Percentiles rank a stretch among this genome's conserved stretches.
These are phyloP conservation scores for Temnothorax rugatulus DNA, from an alignment of 2,888 invertebrate species.

Conservation along the genomic window DNA sequence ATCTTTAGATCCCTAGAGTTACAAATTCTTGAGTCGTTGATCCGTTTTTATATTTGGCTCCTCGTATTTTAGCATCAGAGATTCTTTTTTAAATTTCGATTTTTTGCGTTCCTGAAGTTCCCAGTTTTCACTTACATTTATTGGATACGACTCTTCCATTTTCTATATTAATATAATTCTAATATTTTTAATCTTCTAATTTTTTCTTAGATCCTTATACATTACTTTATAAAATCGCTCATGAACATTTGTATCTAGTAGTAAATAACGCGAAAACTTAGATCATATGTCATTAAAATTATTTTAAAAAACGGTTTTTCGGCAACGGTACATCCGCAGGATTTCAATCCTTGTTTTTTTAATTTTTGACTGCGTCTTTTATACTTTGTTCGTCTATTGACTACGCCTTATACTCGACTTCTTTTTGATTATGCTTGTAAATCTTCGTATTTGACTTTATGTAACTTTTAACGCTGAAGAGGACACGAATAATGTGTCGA, in stretches of 20 bases:
- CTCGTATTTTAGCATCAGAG: neutral
- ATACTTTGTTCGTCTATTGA: too few relatives aligned
- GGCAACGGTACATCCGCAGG: too few relatives aligned
- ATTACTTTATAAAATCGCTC: neutral
- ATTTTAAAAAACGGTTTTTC: too few relatives aligned
- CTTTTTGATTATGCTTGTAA: too few relatives aligned
- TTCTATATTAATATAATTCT: neutral
- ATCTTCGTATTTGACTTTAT: too few relatives aligned
- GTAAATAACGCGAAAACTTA: neutral
- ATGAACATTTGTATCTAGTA: neutral
- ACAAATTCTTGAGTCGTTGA: constrained; percentile 29
- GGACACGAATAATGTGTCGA: too few relatives aligned
- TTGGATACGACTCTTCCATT: neutral
- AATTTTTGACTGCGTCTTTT: too few relatives aligned
- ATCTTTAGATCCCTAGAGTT: constrained; percentile 14
- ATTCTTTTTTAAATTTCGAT: neutral
- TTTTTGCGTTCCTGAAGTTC: neutral
- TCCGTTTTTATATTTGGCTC: constrained; percentile 2
- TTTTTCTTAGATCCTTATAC: neutral
- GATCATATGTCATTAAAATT: neutral
- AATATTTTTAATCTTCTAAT: neutral
- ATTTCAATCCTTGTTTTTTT: too few relatives aligned
- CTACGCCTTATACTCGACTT: too few relatives aligned
- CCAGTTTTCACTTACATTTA: neutral
- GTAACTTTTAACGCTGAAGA: too few relatives aligned